Evolutionary conservation across 1,140 invertebrate genomes (phyloP).

Genomic region (Nephotettix cincticeps): DNA sequence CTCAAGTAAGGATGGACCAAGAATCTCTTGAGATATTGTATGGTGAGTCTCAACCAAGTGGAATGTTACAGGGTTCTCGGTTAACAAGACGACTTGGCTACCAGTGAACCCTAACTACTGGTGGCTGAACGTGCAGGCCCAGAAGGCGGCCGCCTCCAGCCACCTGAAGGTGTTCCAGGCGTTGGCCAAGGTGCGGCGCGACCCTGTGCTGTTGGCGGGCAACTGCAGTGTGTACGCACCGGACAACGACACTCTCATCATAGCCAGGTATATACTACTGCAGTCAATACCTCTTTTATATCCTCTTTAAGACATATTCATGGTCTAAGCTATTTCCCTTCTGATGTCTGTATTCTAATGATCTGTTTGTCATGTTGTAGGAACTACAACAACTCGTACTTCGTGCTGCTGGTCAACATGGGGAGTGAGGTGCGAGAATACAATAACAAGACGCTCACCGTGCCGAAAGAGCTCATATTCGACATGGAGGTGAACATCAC

Average conservation of each 20-base stretch:
- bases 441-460: background rate
- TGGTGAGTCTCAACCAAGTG: no score
- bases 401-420: background rate
- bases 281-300: no score
- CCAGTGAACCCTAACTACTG: no score
- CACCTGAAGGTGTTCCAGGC: constrained; percentile 23
- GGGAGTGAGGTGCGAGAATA: background rate
- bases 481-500: background rate
- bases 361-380: background rate
- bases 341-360: no score
- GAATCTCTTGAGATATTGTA: no score
- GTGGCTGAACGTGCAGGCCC: constrained; percentile 56
- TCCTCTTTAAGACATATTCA: no score
- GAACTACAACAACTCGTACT: background rate
- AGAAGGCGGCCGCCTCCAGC: constrained; percentile 47
- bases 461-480: background rate
- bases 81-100: constrained; percentile 62
- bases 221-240: constrained; percentile 42
- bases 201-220: background rate
- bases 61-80: constrained; percentile 58
- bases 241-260: background rate
- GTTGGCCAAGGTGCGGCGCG: background rate
- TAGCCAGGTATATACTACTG: background rate
- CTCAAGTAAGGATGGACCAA: no score
- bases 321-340: no score